phyloP scores from a whole-genome alignment of 2,113 vertebrate genomes.

The Gnathonemus echidnorhynchus region DNA sequence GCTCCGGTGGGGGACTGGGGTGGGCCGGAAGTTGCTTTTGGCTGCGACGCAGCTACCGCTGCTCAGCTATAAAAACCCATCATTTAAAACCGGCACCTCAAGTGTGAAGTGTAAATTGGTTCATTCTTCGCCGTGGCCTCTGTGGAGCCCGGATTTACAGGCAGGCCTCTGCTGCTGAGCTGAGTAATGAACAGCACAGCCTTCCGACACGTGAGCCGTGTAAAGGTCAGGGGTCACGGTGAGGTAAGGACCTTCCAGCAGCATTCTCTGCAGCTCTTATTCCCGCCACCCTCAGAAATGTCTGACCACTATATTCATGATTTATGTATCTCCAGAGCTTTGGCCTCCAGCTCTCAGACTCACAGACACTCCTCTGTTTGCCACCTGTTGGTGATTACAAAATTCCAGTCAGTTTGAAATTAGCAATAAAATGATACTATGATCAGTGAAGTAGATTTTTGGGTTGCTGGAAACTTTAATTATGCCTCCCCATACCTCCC shows the following conservation, averaged over 20 bases:
- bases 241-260: background rate
- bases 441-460: slow-evolving; percentile 18
- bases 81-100: slow-evolving; percentile 8
- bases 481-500: background rate
- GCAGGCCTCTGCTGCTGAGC: background rate
- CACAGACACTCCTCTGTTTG: slow-evolving; percentile 15
- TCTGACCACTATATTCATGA: slow-evolving; percentile 4
- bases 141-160: background rate
- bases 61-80: slow-evolving; percentile 19
- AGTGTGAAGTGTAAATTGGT: slow-evolving; percentile 23
- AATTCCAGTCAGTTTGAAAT: slow-evolving; percentile 40
- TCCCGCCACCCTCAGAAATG: slow-evolving; percentile 3
- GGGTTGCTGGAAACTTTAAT: background rate
- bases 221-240: background rate
- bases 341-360: background rate
- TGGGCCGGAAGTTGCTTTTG: slow-evolving; percentile 19
- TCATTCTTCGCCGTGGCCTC: background rate
- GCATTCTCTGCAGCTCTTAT: background rate
- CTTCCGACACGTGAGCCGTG: background rate
- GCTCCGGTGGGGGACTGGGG: slow-evolving; percentile 11
- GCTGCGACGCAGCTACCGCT: slow-evolving; percentile 26
- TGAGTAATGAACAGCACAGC: background rate
- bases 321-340: slow-evolving; percentile 7
- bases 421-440: slow-evolving; percentile 34
- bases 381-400: slow-evolving; percentile 47